Evolutionary conservation across 1,140 invertebrate genomes (phyloP), one percentile per base, ranked within the genome.

Genomic region (Spodoptera litura): DNA sequence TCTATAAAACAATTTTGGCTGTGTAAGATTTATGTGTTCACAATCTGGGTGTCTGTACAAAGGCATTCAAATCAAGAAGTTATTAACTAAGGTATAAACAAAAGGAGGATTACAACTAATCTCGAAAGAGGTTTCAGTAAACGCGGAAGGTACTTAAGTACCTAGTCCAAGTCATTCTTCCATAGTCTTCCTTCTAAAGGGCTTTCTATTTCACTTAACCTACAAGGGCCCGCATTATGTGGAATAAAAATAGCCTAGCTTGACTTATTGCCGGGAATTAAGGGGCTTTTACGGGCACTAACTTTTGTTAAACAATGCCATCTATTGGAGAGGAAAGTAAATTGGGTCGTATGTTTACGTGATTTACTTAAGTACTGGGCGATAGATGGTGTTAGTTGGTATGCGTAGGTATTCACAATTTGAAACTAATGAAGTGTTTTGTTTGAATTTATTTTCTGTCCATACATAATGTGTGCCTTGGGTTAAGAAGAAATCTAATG

Each of bases 191-290:
- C 71, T 2, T 38, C 59, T 20, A 73, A 49, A 61, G 27, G 53
- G 8, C 4, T 6, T 38, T 3, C 35, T 73, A 73, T 61, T 73
- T 73, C 56, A 73, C 70, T 53, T 73, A 59, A 20, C 49, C 4
- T 61, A 44, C 55, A 59, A 59, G 15, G 56, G 55, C 44, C 38
- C 55, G 4, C 56, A 73, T 73, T 59, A 59, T 61, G 71, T 51
- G 71, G 71, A 59, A 73, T 73, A 73, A 73, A 73, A 73, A 73
- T 73, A 61, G 71, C 71, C 71, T 58, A 58, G 52, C 71, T 49
- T 73, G 71, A 73, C 38, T 73, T 59, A 73, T 73, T 27, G 55
- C 35, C 10, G 13, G 38, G 55, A 44, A 72, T 72, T 72, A 72
- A 58, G 31, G 31, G 35, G 56, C 35, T 27, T 59, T 61, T 73